These are phyloP conservation scores for Psophia crepitans DNA, from an alignment of 2,113 vertebrate genomes.

Conservation along the genomic window DNA sequence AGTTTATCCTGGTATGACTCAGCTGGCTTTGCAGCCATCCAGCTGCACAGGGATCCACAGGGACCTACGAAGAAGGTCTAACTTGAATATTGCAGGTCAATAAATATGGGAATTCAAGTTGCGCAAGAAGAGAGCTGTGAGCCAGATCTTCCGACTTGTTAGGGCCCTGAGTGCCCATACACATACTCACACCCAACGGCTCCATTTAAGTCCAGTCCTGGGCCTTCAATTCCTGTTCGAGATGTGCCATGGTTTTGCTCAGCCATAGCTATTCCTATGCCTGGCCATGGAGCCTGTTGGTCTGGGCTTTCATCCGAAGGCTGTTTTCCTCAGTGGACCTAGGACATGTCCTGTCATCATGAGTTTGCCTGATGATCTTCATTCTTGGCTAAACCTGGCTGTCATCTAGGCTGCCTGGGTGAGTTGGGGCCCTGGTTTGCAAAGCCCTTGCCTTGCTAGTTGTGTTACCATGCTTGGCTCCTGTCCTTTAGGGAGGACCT, in stretches of 20 bases:
- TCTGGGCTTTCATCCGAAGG: background rate
- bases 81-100: background rate
- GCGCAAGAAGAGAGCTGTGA: background rate
- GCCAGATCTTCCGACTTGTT: background rate
- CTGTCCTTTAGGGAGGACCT: background rate
- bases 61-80: background rate
- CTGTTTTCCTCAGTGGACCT: background rate
- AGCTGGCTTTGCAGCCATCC: background rate
- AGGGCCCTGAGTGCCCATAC: background rate
- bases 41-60: background rate
- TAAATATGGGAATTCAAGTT: background rate
- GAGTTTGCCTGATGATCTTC: background rate
- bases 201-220: background rate
- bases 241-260: background rate
- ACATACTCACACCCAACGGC: accelerated
- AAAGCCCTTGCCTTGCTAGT: background rate
- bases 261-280: background rate
- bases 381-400: background rate
- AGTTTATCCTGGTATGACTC: background rate
- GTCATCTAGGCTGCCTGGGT: background rate
- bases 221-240: background rate
- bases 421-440: background rate
- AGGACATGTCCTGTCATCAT: background rate
- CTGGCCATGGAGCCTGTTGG: no score
- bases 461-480: background rate